phyloP scores from a whole-genome alignment of 2,113 vertebrate species.

The Paedocypris sp. region DNA sequence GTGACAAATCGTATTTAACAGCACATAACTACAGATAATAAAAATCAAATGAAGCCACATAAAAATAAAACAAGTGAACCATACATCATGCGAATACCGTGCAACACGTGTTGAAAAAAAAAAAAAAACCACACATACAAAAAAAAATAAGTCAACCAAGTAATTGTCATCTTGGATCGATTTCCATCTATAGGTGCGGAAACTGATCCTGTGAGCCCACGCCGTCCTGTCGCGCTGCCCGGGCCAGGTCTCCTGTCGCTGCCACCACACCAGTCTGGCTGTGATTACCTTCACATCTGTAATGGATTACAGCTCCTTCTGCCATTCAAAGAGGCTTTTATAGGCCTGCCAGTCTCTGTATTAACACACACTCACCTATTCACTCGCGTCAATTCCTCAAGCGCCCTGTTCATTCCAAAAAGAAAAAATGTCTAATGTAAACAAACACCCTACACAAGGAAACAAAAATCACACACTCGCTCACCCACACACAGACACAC shows the following conservation, averaged over 20 bases:
- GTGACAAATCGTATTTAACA: no score
- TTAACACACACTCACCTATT: conserved; percentile 35
- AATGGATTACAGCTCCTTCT: conserved; percentile 50
- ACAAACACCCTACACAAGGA: conserved; percentile 5
- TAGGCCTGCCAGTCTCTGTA: conserved; percentile 53
- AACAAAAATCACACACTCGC: conserved; percentile 10
- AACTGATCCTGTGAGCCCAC: neutral
- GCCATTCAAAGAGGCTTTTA: conserved; percentile 67
- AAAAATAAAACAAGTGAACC: no score
- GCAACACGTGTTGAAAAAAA: no score
- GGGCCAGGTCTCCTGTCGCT: conserved; percentile 54
- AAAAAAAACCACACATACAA: no score
- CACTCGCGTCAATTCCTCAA: conserved; percentile 15
- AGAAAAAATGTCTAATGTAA: no score
- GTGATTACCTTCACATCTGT: conserved; percentile 67
- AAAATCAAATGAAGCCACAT: no score
- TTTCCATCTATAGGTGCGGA: neutral
- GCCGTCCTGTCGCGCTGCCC: conserved; percentile 46
- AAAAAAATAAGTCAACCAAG: no score
- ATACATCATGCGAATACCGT: no score
- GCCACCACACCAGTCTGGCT: conserved; percentile 61
- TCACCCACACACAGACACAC: neutral
- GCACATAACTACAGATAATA: no score
- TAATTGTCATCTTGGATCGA: neutral
- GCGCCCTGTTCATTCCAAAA: no score